Conservation (phyloP, 2,797 vertebrate species). For the Sebastolobus altivelis region DNA sequence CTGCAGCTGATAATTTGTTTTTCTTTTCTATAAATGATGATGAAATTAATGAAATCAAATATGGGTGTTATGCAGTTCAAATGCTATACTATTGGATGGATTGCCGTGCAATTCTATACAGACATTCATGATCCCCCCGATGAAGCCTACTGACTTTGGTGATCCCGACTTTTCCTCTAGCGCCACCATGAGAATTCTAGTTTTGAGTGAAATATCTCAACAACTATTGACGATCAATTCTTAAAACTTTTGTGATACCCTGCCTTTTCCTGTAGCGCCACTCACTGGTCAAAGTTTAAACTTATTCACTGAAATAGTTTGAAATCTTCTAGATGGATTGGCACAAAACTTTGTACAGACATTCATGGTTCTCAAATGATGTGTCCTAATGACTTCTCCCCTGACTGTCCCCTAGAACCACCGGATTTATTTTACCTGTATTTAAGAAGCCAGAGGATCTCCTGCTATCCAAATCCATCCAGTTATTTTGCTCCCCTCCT, state of each 20-base stretch:
- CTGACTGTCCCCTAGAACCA: background rate
- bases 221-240: too few relatives aligned
- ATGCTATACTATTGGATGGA: background rate
- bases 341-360: background rate
- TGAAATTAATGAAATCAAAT: background rate
- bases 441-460: slow-evolving; percentile 8
- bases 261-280: background rate
- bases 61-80: background rate
- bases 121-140: background rate
- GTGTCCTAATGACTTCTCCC: background rate
- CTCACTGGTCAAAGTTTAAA: background rate
- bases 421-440: slow-evolving; percentile 25
- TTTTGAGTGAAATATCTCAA: too few relatives aligned
- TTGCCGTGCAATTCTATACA: background rate
- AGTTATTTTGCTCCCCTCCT: background rate
- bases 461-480: slow-evolving; percentile 3
- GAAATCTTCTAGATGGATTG: background rate
- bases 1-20: background rate
- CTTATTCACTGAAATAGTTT: background rate
- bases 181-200: too few relatives aligned
- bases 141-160: background rate
- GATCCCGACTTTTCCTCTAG: background rate
- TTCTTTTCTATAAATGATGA: slow-evolving; percentile 27
- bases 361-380: background rate
- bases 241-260: too few relatives aligned